A percentile compares a stretch with the other conserved stretches of the same genome.
phyloP scores from a whole-genome alignment of 2,888 invertebrate genomes.

The Cotesia congregata region DNA sequence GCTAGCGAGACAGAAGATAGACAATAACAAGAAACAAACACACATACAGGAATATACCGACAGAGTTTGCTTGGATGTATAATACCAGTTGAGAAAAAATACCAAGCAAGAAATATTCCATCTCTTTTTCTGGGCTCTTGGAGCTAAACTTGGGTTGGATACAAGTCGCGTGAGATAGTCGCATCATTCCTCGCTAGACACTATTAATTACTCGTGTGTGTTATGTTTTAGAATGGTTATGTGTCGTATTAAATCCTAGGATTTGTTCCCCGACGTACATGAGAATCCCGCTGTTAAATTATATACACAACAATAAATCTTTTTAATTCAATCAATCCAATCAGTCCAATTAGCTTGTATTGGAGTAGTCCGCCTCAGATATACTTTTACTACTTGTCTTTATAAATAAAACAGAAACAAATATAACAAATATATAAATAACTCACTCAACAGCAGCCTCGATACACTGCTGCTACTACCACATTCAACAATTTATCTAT shows the following conservation, averaged over 20 bases:
- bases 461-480: too few species aligned
- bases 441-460: neutral
- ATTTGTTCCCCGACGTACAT: constrained; percentile 39
- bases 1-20: constrained; percentile 2
- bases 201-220: constrained; percentile 65
- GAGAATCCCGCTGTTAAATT: constrained; percentile 28
- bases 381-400: neutral
- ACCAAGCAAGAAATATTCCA: neutral
- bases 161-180: constrained; percentile 63
- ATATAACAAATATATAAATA: neutral
- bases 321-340: constrained; percentile 29
- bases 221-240: constrained; percentile 64
- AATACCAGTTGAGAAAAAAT: neutral
- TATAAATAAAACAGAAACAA: neutral
- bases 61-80: constrained; percentile 18
- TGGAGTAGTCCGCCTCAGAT: neutral
- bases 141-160: neutral
- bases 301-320: constrained; percentile 20
- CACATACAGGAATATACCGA: constrained; percentile 10
- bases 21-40: constrained; percentile 13
- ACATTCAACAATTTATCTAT: too few species aligned
- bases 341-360: constrained; percentile 16
- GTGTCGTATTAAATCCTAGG: constrained; percentile 57
- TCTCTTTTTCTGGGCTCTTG: neutral
- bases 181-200: constrained; percentile 64